Conservation (phyloP, 2,888 invertebrate genomes). For the Spialia ferax region DNA sequence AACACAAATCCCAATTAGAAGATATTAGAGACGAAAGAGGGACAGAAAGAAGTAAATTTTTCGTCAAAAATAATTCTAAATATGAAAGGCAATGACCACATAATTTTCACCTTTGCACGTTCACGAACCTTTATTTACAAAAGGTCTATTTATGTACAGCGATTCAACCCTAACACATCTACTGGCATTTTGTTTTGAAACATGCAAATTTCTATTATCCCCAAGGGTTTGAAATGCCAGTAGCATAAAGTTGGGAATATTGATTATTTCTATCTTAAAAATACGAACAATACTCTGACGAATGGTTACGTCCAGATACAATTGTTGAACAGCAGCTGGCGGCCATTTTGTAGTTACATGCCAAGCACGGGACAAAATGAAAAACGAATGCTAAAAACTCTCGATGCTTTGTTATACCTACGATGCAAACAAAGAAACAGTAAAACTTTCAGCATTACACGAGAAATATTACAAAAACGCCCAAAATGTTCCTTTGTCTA, state of each 20-base stretch:
- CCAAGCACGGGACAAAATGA: conserved; percentile 4
- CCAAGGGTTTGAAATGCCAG: neutral
- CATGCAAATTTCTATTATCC: neutral
- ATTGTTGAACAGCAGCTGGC: neutral
- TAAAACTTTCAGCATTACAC: conserved; percentile 29
- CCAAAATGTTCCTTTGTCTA: conserved; percentile 35
- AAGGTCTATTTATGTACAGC: neutral
- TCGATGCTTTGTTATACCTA: conserved; percentile 23
- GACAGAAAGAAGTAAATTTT: neutral
- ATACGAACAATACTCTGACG: neutral
- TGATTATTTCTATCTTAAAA: neutral
- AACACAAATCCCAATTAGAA: too few species aligned
- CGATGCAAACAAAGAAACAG: conserved; percentile 29
- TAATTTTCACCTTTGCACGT: neutral
- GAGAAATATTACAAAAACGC: conserved; percentile 31
- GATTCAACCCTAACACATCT: conserved; percentile 1
- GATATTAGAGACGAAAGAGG: too few species aligned
- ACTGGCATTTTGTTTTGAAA: neutral
- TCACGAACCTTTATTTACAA: neutral
- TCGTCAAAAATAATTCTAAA: neutral
- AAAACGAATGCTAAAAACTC: conserved; percentile 30
- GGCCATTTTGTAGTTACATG: conserved; percentile 9
- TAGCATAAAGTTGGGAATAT: neutral
- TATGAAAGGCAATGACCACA: neutral
- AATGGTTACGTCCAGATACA: neutral